Conservation (phyloP, 2,113 vertebrate species). For the Urocolius indicus region DNA sequence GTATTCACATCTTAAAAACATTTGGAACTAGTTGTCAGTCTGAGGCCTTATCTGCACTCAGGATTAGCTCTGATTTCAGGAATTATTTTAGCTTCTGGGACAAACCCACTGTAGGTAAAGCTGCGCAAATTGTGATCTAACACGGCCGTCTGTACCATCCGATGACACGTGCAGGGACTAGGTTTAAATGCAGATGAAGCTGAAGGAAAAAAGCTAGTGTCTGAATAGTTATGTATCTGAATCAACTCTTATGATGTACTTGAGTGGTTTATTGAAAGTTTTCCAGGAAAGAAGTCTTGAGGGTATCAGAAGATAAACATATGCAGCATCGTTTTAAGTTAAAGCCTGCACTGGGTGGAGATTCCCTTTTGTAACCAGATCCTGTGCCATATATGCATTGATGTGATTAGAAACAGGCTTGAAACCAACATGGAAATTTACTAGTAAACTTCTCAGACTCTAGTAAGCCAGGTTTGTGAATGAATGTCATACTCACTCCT, state of each 20-base stretch:
- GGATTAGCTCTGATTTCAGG: conserved; percentile 37
- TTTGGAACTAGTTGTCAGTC: conserved; percentile 19
- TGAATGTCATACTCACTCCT: background rate
- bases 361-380: background rate
- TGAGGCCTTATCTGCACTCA: background rate
- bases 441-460: background rate
- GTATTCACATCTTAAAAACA: conserved; percentile 27
- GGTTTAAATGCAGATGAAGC: background rate
- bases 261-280: background rate
- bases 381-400: background rate
- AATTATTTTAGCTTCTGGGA: conserved; percentile 46
- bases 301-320: background rate
- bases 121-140: background rate
- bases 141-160: background rate
- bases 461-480: background rate
- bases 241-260: background rate
- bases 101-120: background rate
- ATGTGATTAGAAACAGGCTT: conserved; percentile 26
- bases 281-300: background rate
- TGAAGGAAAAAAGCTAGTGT: background rate
- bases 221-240: background rate
- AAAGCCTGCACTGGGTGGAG: background rate
- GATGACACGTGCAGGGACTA: background rate
- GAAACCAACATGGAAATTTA: background rate
- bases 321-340: background rate